phyloP scores from a whole-genome alignment of 2,888 invertebrate species.

The Phania funesta region DNA sequence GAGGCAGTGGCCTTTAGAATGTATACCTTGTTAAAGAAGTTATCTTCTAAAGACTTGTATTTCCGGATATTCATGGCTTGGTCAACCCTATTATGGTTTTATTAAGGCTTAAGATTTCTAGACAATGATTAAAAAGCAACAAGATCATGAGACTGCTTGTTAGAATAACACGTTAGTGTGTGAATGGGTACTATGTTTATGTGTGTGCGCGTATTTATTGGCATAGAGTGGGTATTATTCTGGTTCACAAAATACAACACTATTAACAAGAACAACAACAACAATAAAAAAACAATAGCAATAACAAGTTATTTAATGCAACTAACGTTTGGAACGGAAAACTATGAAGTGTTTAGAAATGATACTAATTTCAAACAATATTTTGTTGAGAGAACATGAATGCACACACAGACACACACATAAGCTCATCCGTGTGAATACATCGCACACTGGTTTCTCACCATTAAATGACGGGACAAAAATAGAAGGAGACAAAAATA shows the following conservation, averaged over 20 bases:
- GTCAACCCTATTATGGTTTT: background rate
- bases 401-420: background rate
- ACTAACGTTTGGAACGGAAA: conserved; percentile 52
- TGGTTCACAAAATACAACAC: conserved; percentile 54
- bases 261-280: background rate
- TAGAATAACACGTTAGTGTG: background rate
- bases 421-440: background rate
- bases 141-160: background rate
- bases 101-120: background rate
- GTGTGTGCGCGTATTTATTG: conserved; percentile 14
- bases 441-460: no score
- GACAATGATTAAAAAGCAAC: background rate
- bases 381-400: conserved; percentile 3
- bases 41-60: no score
- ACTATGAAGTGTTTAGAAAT: conserved; percentile 46
- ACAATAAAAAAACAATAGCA: no score
- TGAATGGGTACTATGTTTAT: background rate
- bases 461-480: no score
- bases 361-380: conserved; percentile 48
- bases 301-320: conserved; percentile 25
- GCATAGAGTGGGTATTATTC: conserved; percentile 46
- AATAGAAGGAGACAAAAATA: no score
- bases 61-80: background rate
- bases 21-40: no score
- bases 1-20: no score